These are phyloP conservation scores for Lasioglossum villosulum DNA, from an alignment of 2,888 invertebrate species.

Conservation along the genomic window DNA sequence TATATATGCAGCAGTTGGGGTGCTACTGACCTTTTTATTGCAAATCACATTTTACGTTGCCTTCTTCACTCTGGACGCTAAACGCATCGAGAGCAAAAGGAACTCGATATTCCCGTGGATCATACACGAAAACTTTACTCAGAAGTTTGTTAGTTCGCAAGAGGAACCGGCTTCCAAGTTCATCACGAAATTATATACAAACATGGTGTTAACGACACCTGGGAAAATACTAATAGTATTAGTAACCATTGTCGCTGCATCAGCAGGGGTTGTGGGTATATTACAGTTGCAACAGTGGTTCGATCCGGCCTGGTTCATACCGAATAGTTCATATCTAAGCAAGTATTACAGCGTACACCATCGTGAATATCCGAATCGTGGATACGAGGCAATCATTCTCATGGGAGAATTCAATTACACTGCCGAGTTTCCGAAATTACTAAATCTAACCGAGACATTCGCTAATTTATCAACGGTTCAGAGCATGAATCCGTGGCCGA, in stretches of 20 bases:
- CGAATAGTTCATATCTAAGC: conserved; percentile 89
- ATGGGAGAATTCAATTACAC: conserved; percentile 89
- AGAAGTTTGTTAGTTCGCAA: conserved; percentile 86
- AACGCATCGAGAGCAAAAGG: conserved; percentile 87
- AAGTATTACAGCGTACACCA: conserved; percentile 87
- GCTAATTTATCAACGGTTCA: conserved; percentile 85
- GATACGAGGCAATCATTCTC: conserved; percentile 88
- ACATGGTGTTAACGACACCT: conserved; percentile 88
- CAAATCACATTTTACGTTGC: conserved; percentile 94
- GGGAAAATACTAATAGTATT: conserved; percentile 88
- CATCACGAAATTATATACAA: conserved; percentile 88
- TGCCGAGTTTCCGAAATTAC: conserved; percentile 87
- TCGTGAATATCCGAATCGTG: conserved; percentile 88
- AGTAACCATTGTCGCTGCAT: conserved; percentile 87
- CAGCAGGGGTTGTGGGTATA: conserved; percentile 88
- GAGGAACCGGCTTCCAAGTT: conserved; percentile 86
- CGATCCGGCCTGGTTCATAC: conserved; percentile 92
- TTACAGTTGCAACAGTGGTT: conserved; percentile 90
- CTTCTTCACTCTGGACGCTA: conserved; percentile 90
- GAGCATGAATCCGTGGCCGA: conserved; percentile 88
- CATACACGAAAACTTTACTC: conserved; percentile 86
- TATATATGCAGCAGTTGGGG: conserved; percentile 91
- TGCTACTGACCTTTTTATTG: conserved; percentile 90
- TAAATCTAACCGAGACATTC: conserved; percentile 86
- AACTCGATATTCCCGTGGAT: conserved; percentile 90